A percentile compares a stretch with the other conserved stretches of the same genome.
Conservation (phyloP, 2,888 invertebrate species). For the Perdita meconis region DNA sequence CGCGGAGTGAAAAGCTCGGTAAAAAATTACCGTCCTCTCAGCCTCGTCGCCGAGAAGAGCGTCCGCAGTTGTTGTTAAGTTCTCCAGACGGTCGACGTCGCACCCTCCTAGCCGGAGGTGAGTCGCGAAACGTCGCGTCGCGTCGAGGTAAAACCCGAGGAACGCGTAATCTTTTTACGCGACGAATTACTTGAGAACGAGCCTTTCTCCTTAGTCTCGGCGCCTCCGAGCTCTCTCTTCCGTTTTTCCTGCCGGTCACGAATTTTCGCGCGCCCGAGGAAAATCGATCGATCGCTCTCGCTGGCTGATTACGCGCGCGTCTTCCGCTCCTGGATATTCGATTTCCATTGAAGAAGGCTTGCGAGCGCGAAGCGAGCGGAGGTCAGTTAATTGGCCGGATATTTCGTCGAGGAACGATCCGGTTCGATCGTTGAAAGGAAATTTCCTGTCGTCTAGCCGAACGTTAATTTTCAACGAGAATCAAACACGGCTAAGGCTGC, state of each 20-base stretch:
- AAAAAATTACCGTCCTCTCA: conserved; percentile 10
- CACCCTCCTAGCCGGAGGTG: too few relatives aligned
- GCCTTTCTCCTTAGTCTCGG: neutral
- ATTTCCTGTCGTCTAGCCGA: conserved; percentile 48
- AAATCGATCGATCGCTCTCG: too few relatives aligned
- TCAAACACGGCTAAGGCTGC: conserved; percentile 35
- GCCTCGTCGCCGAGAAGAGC: neutral
- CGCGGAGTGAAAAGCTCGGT: conserved; percentile 22
- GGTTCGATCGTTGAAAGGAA: conserved; percentile 53
- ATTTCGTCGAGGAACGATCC: conserved; percentile 49
- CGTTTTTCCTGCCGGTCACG: too few relatives aligned
- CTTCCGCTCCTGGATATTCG: neutral
- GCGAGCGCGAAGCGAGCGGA: conserved; percentile 21
- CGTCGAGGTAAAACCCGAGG: neutral
- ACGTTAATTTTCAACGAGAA: conserved; percentile 43
- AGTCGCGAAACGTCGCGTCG: too few relatives aligned
- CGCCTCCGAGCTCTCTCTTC: too few relatives aligned
- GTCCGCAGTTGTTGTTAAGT: conserved; percentile 12
- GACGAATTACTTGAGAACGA: neutral
- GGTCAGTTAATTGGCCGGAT: conserved; percentile 46
- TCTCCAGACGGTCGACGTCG: neutral
- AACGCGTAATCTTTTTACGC: conserved; percentile 19
- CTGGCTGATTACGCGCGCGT: too few relatives aligned
- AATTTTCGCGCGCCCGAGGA: too few relatives aligned
- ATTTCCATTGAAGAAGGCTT: conserved; percentile 12